phyloP scores from a whole-genome alignment of 2,888 invertebrate species.

The Macaria notata region DNA sequence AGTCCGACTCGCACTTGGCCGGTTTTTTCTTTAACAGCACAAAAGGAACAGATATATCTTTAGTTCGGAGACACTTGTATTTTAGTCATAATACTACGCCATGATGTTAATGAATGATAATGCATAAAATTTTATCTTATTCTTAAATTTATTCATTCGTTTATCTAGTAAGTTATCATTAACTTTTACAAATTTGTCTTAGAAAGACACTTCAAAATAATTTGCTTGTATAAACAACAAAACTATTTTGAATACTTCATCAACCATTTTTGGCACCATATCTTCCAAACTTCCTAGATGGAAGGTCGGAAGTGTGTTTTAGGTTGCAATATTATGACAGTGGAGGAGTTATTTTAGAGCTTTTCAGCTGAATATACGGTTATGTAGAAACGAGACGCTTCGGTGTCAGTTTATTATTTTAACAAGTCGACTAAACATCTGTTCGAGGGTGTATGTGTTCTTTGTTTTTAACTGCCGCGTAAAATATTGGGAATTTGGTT shows the following conservation, averaged over 20 bases:
- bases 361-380: constrained; percentile 15
- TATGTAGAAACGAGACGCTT: constrained; percentile 12
- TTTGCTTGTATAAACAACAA: neutral
- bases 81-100: too few relatives aligned
- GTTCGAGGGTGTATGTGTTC: constrained; percentile 3
- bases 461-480: constrained; percentile 1
- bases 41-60: too few relatives aligned
- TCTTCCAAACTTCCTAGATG: neutral
- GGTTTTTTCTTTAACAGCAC: too few relatives aligned
- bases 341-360: constrained; percentile 18
- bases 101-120: neutral
- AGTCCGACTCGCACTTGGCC: too few relatives aligned
- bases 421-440: constrained; percentile 16
- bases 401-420: constrained; percentile 19
- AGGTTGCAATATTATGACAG: constrained; percentile 18
- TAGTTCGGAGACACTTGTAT: too few relatives aligned
- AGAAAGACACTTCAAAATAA: neutral
- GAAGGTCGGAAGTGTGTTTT: constrained; percentile 4
- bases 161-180: neutral
- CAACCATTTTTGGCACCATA: neutral
- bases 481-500: constrained; percentile 2
- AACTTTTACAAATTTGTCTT: neutral
- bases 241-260: neutral
- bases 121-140: neutral
- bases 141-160: neutral